Base-by-base conservation (phyloP, 2,797 vertebrate genomes). In the Hypotaenidia okinawae region DNA sequence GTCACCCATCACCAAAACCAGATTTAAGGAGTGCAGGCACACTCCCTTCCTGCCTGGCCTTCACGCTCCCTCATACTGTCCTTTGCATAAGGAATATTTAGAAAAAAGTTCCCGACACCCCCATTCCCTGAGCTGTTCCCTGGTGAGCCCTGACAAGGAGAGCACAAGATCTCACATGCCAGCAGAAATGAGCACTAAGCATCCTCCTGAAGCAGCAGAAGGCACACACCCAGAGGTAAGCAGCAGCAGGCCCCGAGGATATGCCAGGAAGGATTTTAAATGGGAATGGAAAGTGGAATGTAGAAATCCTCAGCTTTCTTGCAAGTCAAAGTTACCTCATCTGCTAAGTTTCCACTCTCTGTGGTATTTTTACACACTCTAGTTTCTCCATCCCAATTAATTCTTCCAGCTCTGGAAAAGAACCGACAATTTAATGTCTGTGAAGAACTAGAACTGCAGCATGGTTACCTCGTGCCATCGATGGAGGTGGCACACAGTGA, bases 401-500 rank as follows among this genome's bases (percentile, higher is more conserved):
- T n/a, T 55, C 39, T 28, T 58, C 25, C 78, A 58, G 70, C 63
- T 72, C 51, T 87, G 89, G 75, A 68, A 76, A 47, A 87, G 41
- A 84, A 62, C 22, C 54, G 49, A 67, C 1, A 0, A 9, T 51
- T 47, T 15, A 43, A 63, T 1, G 17, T 8, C 90, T 72, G 25
- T 32, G 55, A 52, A 54, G 73, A 66, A 24, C 7, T 5, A 22
- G 72, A 64, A 25, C 69, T 68, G 83, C 54, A 21, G 37, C 28
- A 10, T 1, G 13, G 37, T 19, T 28, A 12, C 15, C 32, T 25
- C 2, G 2, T 16, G 72, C 68, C 68, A 4, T 13, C 1, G 41
- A 3, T 6, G 1, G 27, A 35, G 39, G 8, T 4, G 0, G 12
- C 28, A 15, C 1, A 12, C 19, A 16, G 67, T 30, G 6, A 33